Conservation (phyloP, 1,140 invertebrate species). For the Chironomus striatipennis region DNA sequence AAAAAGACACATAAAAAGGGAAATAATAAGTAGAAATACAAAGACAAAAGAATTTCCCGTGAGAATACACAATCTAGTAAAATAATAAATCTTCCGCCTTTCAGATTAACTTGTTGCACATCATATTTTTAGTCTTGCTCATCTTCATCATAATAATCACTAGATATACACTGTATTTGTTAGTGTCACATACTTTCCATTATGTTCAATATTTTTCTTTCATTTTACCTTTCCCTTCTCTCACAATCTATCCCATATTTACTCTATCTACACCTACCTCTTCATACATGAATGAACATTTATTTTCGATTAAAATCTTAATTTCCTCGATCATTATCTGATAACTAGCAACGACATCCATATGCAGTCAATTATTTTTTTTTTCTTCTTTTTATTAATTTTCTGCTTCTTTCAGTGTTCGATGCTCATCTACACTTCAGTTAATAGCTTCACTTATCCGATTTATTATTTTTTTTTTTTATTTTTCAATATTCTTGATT, state of each 20-base stretch:
- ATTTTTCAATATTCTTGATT: too few relatives aligned
- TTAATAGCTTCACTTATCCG: neutral
- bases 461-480: too few relatives aligned
- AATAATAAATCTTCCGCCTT: neutral
- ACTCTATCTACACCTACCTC: too few relatives aligned
- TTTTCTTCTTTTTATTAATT: neutral
- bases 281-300: neutral
- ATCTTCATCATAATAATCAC: neutral
- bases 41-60: conserved; percentile 7
- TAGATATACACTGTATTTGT: neutral
- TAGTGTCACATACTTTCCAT: neutral
- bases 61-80: neutral
- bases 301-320: conserved; percentile 14
- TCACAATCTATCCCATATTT: neutral
- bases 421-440: neutral
- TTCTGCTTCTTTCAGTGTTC: neutral
- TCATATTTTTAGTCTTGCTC: neutral
- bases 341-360: neutral
- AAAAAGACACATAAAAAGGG: neutral
- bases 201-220: neutral
- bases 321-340: conserved; percentile 12
- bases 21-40: neutral
- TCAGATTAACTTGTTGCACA: conserved; percentile 19
- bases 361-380: conserved; percentile 3
- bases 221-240: neutral